Base-by-base conservation (phyloP, 2,113 vertebrate genomes). In the Limanda limanda region DNA sequence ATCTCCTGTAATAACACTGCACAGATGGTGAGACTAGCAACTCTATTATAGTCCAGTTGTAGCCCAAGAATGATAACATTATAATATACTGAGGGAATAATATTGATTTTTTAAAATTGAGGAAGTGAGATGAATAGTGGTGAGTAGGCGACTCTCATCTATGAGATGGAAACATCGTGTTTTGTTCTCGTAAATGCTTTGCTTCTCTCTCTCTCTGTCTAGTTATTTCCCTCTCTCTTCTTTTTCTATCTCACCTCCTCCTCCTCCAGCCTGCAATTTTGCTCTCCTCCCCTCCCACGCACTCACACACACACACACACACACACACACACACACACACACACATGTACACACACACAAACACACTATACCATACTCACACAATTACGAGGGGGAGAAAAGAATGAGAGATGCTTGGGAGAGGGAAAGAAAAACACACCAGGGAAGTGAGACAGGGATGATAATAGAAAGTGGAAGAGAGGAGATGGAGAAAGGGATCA, bases 101-200 rank as follows among this genome's bases (percentile, higher is more conserved):
- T 78, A 61, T 58, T 31, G 31, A 31, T 31, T 31, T 31, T 31
- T 31, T 31, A 31, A 31, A 31, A 31, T 31, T 56, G 47, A 73
- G 35, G 45, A 72, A 67, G 52, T 70, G 74, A 84, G 68, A 81
- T 86, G 48, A 88, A 63, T 76, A 64, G 45, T 74, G 42, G 73
- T n/a, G 85, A 82, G 90, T 91, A 76, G 88, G 90, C 71, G 61
- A 84, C 71, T 51, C 86, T 87, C 81, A 87, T 93, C 89, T 86
- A 68, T 67, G 79, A 84, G 88, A 89, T 66, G 76, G 71, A 91
- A 94, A 86, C 83, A 1, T 79, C 74, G 73, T 84, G 78, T 87
- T 85, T 88, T 84, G 81, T 91, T 90, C 76, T 70, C 77, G 79
- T 83, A 87, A 88, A 86, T 80, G 81, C 71, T 82, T 66, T 74